Evolutionary conservation across 2,797 vertebrate genomes (phyloP).

Genomic region (Simalia tracyae): DNA sequence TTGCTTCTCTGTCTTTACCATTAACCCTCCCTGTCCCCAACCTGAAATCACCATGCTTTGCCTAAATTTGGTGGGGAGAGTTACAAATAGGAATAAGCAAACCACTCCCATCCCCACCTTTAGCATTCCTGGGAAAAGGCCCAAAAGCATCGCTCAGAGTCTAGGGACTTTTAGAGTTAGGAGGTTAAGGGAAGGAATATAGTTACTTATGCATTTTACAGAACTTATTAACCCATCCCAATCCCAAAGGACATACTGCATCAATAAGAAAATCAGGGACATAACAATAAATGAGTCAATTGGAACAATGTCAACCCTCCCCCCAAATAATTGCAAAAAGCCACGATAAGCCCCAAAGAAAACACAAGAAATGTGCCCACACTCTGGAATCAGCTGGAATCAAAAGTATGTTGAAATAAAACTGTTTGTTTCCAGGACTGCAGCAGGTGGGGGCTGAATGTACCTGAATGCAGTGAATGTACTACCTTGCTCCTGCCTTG

Average conservation of each 20-base stretch:
- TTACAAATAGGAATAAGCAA: neutral
- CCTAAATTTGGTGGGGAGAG: neutral
- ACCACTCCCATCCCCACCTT: neutral
- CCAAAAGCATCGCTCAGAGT: neutral
- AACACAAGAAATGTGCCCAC: neutral
- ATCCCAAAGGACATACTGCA: neutral
- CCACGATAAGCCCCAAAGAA: neutral
- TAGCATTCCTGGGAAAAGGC: neutral
- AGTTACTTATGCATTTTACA: neutral
- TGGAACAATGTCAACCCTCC: neutral
- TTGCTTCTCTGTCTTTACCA: neutral
- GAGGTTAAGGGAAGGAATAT: neutral
- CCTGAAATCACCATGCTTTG: neutral
- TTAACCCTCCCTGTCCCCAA: neutral
- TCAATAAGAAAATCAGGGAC: neutral
- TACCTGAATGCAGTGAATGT: too few relatives aligned
- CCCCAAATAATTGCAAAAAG: neutral
- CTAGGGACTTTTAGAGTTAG: neutral
- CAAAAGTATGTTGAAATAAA: neutral
- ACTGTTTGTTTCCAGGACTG: neutral
- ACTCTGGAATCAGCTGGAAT: neutral
- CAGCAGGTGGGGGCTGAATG: neutral
- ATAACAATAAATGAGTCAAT: neutral
- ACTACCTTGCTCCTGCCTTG: neutral
- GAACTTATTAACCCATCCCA: neutral